Conservation (phyloP, 2,113 vertebrate species). For the Myiopsitta monachus region DNA sequence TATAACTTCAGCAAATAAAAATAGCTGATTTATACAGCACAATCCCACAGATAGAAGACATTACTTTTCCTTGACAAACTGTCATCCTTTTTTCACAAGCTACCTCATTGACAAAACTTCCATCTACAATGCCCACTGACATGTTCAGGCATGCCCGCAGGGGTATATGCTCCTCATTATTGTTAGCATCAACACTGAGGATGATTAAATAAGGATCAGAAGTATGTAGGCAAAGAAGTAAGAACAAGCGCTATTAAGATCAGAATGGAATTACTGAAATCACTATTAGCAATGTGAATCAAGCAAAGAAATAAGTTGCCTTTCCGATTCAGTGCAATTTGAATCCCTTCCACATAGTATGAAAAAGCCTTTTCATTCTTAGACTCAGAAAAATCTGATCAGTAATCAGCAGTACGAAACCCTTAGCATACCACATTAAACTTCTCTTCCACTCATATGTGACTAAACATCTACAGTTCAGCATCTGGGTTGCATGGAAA, state of each 20-base stretch:
- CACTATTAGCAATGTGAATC: neutral
- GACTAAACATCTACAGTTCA: neutral
- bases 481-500: neutral
- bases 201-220: neutral
- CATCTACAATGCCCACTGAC: neutral
- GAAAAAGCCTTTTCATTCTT: neutral
- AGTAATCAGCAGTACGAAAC: neutral
- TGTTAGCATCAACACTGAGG: neutral
- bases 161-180: neutral
- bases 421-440: neutral
- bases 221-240: fast-evolving
- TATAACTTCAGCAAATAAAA: neutral
- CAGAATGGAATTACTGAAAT: neutral
- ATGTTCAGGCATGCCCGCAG: neutral
- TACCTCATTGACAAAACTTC: neutral
- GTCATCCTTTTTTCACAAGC: neutral
- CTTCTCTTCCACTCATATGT: neutral
- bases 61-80: neutral
- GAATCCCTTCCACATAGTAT: neutral
- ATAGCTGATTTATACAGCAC: neutral
- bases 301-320: neutral
- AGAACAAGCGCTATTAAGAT: neutral
- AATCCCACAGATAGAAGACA: neutral
- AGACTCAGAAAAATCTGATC: neutral
- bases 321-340: neutral